phyloP scores from a whole-genome alignment of 2,888 invertebrate species.

The Ectobius pallidus region DNA sequence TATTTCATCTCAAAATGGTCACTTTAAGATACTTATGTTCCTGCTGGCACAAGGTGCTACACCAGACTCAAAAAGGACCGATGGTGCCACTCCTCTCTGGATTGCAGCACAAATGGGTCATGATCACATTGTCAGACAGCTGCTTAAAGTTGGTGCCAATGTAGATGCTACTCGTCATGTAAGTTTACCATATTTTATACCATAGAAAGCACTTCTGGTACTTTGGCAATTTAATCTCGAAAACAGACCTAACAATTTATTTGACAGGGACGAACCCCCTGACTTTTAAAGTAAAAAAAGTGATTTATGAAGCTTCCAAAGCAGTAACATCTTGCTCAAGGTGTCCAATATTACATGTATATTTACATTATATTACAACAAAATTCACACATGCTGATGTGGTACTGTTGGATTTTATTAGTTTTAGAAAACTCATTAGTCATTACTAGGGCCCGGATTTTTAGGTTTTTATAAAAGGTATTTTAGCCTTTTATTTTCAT shows the following conservation, averaged over 20 bases:
- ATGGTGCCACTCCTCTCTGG: slow-evolving; percentile 91
- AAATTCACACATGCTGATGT: no score
- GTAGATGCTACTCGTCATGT: slow-evolving; percentile 84
- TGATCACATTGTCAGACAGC: slow-evolving; percentile 75
- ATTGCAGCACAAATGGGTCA: slow-evolving; percentile 96
- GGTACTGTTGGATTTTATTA: no score
- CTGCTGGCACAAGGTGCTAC: slow-evolving; percentile 76
- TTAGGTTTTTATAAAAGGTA: no score
- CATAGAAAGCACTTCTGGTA: not conserved
- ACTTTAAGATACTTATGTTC: slow-evolving; percentile 76
- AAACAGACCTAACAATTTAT: no score
- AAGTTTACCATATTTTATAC: slow-evolving; percentile 48
- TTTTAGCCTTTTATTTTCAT: no score
- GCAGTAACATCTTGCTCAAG: not conserved
- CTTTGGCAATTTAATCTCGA: not conserved
- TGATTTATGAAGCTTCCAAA: not conserved
- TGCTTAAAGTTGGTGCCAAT: slow-evolving; percentile 78
- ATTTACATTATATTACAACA: no score
- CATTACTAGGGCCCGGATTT: no score
- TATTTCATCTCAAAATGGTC: slow-evolving; percentile 94
- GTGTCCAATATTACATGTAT: no score
- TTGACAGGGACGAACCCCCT: no score
- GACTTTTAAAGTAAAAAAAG: no score
- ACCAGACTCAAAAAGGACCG: slow-evolving; percentile 75
- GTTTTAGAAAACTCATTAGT: no score